These are phyloP conservation scores for Poecile montanus DNA, from an alignment of 2,797 vertebrate genomes.

Conservation along the genomic window DNA sequence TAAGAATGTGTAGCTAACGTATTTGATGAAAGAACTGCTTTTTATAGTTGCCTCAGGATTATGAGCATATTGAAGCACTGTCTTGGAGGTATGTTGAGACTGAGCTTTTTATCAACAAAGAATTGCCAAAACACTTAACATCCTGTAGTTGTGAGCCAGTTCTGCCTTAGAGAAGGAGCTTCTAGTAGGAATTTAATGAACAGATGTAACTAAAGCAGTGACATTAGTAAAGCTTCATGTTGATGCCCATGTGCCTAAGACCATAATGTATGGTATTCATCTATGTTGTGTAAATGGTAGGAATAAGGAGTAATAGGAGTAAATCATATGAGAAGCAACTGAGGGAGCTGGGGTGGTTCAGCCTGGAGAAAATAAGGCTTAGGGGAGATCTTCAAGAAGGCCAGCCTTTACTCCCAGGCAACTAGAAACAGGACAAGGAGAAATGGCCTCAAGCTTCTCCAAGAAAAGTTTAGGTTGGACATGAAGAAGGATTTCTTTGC, in stretches of 20 bases:
- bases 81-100: neutral
- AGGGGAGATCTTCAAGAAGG: neutral
- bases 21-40: neutral
- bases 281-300: too few relatives aligned
- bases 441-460: neutral
- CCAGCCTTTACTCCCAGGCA: rapidly evolving
- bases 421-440: neutral
- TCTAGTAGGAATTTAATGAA: conserved; percentile 63
- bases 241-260: conserved; percentile 65
- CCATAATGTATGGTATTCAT: neutral
- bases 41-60: neutral
- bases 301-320: neutral
- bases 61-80: neutral
- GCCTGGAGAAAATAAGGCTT: neutral
- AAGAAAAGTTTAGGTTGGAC: neutral
- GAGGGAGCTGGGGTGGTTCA: neutral
- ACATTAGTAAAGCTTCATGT: conserved; percentile 72
- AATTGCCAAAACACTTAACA: neutral
- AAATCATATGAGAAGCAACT: neutral
- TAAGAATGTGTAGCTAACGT: neutral
- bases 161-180: conserved; percentile 46
- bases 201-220: conserved; percentile 28
- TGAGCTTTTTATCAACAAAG: neutral
- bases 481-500: neutral
- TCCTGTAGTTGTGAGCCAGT: neutral